A percentile compares a stretch with the other conserved stretches of the same genome.
Conservation (phyloP, 53 echinoderm and acorn worm species). For the Pentamera pediparva region DNA sequence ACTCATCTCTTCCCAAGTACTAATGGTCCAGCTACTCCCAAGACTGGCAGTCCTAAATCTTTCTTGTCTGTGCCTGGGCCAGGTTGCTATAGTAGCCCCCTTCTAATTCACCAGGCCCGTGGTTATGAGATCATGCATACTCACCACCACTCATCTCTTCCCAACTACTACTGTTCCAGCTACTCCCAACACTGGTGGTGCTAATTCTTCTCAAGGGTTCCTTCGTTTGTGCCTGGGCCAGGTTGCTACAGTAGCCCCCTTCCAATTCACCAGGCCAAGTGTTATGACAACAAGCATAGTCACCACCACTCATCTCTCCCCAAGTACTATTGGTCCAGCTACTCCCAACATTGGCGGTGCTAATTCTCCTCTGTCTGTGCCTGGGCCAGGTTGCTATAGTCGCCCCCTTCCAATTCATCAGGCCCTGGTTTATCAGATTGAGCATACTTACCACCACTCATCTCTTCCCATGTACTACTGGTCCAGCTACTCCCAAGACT, state of each 20-base stretch:
- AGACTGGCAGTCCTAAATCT: too few species aligned
- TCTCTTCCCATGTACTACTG: constrained; percentile 36
- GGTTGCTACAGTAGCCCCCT: constrained; percentile 3
- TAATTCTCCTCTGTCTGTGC: constrained; percentile 8
- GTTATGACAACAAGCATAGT: neutral
- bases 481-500: constrained; percentile 34
- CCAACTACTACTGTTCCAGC: constrained; percentile 32
- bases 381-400: neutral
- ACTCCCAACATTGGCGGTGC: constrained; percentile 6
- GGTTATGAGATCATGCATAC: too few species aligned
- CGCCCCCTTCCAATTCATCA: constrained; percentile 16
- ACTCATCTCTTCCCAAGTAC: too few species aligned
- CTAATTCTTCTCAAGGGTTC: neutral
- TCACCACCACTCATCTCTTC: constrained; percentile 34
- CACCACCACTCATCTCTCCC: constrained; percentile 36
- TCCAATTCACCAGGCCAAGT: neutral
- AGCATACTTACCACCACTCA: constrained; percentile 40
- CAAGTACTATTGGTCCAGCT: constrained; percentile 36
- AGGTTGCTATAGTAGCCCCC: too few species aligned
- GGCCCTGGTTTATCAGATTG: neutral
- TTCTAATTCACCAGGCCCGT: too few species aligned
- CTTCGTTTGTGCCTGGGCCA: constrained; percentile 6
- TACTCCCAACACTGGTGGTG: constrained; percentile 13
- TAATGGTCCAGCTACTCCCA: too few species aligned
- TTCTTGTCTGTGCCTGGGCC: too few species aligned